A percentile compares a stretch with the other conserved stretches of the same genome.
Conservation (phyloP, 2,113 vertebrate species). For the Dinomys branickii region DNA sequence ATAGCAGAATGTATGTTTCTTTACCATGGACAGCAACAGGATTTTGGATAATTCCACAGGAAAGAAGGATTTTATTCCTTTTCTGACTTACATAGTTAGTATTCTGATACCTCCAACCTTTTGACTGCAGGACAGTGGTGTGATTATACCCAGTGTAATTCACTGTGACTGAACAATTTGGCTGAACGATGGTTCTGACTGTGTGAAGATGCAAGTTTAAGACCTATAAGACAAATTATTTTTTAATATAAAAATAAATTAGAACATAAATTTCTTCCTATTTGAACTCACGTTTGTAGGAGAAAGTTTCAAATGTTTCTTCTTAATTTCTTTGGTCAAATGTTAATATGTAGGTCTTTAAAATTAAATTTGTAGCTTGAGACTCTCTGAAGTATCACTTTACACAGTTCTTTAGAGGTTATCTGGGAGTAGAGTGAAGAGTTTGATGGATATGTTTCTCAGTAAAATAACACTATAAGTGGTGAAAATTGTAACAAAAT, state of each 20-base stretch:
- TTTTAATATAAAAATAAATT: neutral
- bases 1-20: neutral
- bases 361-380: neutral
- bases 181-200: neutral
- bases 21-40: slow-evolving; percentile 44
- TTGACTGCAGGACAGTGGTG: neutral
- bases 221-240: slow-evolving; percentile 14
- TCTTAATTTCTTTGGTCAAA: neutral
- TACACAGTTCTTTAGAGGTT: neutral
- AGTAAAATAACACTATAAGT: neutral
- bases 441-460: neutral
- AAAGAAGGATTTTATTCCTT: slow-evolving; percentile 3
- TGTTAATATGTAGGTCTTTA: neutral
- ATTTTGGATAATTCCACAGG: neutral
- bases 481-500: neutral
- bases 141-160: neutral
- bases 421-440: neutral
- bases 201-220: neutral
- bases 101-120: neutral
- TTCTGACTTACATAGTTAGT: neutral
- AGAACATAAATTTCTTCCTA: neutral
- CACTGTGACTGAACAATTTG: neutral
- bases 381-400: neutral
- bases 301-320: neutral
- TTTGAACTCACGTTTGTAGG: neutral